A percentile compares a stretch with the other conserved stretches of the same genome.
Evolutionary conservation across 2,113 vertebrate species (phyloP).

Genomic region (Electrona antarctica): DNA sequence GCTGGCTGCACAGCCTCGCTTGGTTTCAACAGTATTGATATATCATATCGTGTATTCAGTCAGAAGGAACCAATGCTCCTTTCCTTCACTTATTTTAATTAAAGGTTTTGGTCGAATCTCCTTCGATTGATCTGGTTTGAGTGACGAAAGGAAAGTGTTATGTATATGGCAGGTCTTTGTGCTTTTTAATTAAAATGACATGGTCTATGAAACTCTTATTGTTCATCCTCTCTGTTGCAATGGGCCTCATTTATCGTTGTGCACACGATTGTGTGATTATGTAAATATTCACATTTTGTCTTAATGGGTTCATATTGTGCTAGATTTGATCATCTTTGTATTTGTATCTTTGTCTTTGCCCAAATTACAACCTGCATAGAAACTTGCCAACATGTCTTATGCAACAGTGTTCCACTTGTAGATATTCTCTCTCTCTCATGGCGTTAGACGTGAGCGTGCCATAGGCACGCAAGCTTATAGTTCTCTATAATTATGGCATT

Average conservation of each 20-base stretch:
- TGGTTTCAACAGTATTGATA: slow-evolving; percentile 63
- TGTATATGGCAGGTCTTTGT: slow-evolving; percentile 20
- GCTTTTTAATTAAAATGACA: slow-evolving; percentile 26
- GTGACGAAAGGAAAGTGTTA: slow-evolving; percentile 27
- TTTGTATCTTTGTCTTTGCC: no score
- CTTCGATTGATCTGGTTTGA: slow-evolving; percentile 8
- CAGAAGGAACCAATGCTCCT: slow-evolving; percentile 45
- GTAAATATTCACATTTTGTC: no score
- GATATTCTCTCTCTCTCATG: no score
- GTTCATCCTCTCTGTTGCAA: slow-evolving; percentile 17
- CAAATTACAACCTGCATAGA: no score
- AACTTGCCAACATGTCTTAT: no score
- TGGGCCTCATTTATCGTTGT: neutral
- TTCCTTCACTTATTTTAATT: slow-evolving; percentile 12
- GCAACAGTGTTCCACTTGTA: no score
- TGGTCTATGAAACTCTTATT: slow-evolving; percentile 30
- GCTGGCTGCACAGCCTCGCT: slow-evolving; percentile 38
- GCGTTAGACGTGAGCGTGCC: no score
- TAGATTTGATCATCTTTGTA: no score
- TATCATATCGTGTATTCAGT: slow-evolving; percentile 55
- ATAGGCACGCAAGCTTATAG: no score
- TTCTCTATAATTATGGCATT: no score
- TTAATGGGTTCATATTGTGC: no score
- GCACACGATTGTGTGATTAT: slow-evolving; percentile 8
- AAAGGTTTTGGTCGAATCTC: slow-evolving; percentile 23